phyloP scores from a whole-genome alignment of 2,888 invertebrate species.

The Agonopterix heracliana region DNA sequence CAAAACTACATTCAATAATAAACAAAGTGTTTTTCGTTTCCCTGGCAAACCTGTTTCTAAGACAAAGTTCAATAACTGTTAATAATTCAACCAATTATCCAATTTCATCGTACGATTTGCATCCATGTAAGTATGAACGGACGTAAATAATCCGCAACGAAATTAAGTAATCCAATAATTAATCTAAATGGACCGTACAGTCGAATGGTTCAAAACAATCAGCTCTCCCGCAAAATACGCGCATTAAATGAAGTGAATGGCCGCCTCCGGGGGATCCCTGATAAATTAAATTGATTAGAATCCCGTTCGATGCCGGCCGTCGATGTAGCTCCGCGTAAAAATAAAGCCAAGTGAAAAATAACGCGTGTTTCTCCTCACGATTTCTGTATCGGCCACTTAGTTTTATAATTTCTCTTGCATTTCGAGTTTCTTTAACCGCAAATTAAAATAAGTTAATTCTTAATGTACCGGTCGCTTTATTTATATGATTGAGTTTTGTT shows the following conservation, averaged over 20 bases:
- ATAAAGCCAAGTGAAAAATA: slow-evolving; percentile 70
- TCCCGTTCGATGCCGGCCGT: slow-evolving; percentile 67
- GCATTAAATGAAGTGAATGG: slow-evolving; percentile 77
- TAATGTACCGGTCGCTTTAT: too few relatives aligned
- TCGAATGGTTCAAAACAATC: slow-evolving; percentile 77
- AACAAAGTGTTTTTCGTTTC: too few relatives aligned
- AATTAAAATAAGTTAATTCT: too few relatives aligned
- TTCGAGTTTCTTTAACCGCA: slow-evolving; percentile 5
- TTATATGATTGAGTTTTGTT: too few relatives aligned
- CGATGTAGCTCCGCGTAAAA: slow-evolving; percentile 65
- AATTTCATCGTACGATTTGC: not conserved
- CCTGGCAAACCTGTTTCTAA: too few relatives aligned
- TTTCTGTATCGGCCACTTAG: slow-evolving; percentile 40
- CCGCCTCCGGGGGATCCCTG: slow-evolving; percentile 73
- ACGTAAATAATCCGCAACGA: slow-evolving; percentile 53
- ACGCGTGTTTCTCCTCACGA: slow-evolving; percentile 41
- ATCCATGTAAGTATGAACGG: slow-evolving; percentile 22
- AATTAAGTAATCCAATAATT: slow-evolving; percentile 77
- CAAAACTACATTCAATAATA: too few relatives aligned
- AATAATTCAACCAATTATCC: not conserved
- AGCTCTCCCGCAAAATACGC: slow-evolving; percentile 75
- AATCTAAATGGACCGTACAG: slow-evolving; percentile 76
- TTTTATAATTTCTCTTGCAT: slow-evolving; percentile 29
- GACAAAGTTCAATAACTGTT: too few relatives aligned
- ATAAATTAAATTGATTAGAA: slow-evolving; percentile 77